Conservation (phyloP, 1,140 invertebrate species). For the Diabrotica undecimpunctata region DNA sequence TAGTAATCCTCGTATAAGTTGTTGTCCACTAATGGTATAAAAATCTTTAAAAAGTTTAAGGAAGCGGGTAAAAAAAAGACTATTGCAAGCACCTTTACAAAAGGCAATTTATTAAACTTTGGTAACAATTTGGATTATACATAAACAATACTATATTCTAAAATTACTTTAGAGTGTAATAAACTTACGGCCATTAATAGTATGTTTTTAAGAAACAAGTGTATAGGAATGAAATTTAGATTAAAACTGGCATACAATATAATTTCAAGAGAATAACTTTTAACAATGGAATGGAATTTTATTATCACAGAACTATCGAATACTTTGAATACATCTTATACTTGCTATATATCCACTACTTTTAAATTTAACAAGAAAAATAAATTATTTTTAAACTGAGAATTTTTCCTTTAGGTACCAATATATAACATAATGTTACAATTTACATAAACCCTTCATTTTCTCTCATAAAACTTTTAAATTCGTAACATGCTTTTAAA, state of each 20-base stretch:
- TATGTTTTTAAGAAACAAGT: neutral
- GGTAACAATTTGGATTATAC: slow-evolving; percentile 10
- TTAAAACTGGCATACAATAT: neutral
- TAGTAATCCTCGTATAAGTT: no score
- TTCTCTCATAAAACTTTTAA: no score
- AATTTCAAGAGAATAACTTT: neutral
- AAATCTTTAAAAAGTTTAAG: neutral
- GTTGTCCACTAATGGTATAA: no score
- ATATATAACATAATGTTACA: no score
- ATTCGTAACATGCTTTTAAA: no score
- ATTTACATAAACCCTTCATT: no score
- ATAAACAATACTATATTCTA: neutral
- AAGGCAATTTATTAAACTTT: slow-evolving; percentile 8
- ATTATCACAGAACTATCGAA: neutral
- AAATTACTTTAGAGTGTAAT: slow-evolving; percentile 1
- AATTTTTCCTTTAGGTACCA: no score
- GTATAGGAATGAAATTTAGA: neutral
- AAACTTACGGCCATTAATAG: neutral
- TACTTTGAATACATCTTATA: neutral
- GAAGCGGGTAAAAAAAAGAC: neutral
- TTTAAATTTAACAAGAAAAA: no score
- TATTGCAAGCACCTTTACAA: slow-evolving; percentile 3
- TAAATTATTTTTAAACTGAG: no score
- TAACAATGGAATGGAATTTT: neutral
- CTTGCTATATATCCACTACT: no score